Evolutionary conservation across 1,140 invertebrate genomes (phyloP).

Genomic region (Zaprionus tsacasi): DNA sequence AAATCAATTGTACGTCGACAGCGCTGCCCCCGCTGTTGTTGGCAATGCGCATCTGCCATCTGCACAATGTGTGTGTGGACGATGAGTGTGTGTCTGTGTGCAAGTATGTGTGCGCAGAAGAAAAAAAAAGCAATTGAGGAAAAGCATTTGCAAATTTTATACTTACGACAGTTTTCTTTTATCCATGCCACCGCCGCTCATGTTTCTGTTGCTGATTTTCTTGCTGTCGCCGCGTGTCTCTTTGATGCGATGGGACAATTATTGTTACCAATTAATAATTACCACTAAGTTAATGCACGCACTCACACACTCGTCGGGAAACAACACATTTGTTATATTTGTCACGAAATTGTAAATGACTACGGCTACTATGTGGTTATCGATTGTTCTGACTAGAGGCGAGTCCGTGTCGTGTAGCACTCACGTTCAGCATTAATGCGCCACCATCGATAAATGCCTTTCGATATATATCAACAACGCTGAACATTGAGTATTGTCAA

Average conservation of each 20-base stretch:
- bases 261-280: constrained; percentile 49
- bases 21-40: constrained; percentile 53
- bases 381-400: constrained; percentile 41
- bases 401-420: neutral
- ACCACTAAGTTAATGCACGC: constrained; percentile 51
- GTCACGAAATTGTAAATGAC: constrained; percentile 49
- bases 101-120: constrained; percentile 57
- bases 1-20: constrained; percentile 73
- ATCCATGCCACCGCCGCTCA: constrained; percentile 85
- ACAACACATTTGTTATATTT: constrained; percentile 56
- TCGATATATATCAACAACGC: constrained; percentile 9
- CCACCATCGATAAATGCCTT: constrained; percentile 17
- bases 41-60: constrained; percentile 70
- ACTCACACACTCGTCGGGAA: constrained; percentile 50
- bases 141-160: constrained; percentile 41
- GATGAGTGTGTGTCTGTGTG: constrained; percentile 29
- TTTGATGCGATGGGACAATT: constrained; percentile 43
- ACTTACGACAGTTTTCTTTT: constrained; percentile 86
- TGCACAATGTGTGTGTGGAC: constrained; percentile 34
- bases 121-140: constrained; percentile 47
- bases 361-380: constrained; percentile 37
- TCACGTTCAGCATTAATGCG: constrained; percentile 1
- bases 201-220: constrained; percentile 45
- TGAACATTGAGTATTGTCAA: neutral
- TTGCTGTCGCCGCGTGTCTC: constrained; percentile 28